A percentile compares a stretch with the other conserved stretches of the same genome.
Evolutionary conservation across 2,113 vertebrate species (phyloP).

Genomic region (Podarcis muralis): DNA sequence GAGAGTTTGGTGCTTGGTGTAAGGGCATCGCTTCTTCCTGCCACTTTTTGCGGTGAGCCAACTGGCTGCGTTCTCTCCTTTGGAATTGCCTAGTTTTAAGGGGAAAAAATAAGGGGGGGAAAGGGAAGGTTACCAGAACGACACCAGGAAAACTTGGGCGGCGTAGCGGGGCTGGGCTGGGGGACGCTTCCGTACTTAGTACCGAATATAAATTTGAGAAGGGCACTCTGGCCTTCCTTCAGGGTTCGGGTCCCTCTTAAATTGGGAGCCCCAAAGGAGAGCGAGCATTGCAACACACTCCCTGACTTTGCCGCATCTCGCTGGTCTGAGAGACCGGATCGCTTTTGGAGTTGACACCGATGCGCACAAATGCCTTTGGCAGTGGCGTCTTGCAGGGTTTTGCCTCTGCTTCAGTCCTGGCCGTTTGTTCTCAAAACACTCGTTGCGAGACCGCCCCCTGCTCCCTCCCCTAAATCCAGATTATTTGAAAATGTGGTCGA

Average conservation of each 20-base stretch:
- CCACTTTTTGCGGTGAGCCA: constrained; percentile 99
- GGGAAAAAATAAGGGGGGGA: constrained; percentile 60
- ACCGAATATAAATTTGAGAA: neutral
- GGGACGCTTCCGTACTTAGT: neutral
- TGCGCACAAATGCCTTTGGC: constrained; percentile 13
- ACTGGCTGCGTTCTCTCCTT: constrained; percentile 89
- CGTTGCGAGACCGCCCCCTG: constrained; percentile 44
- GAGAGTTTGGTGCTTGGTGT: constrained; percentile 98
- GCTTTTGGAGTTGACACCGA: constrained; percentile 16
- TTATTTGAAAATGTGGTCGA: neutral
- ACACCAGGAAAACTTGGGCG: neutral
- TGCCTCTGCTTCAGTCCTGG: neutral
- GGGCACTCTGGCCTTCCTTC: neutral
- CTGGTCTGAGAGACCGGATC: neutral
- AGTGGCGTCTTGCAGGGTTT: neutral
- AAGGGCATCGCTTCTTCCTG: constrained; percentile 97
- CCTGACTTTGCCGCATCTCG: neutral
- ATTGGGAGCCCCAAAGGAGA: neutral
- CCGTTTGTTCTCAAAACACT: constrained; percentile 42
- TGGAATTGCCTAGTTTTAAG: constrained; percentile 83
- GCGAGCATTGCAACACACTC: neutral
- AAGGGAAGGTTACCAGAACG: neutral
- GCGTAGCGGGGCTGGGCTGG: neutral
- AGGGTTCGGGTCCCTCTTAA: neutral
- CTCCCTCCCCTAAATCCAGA: neutral